These are phyloP conservation scores for Eledone cirrhosa DNA, from an alignment of 2,888 invertebrate species.

Conservation along the genomic window DNA sequence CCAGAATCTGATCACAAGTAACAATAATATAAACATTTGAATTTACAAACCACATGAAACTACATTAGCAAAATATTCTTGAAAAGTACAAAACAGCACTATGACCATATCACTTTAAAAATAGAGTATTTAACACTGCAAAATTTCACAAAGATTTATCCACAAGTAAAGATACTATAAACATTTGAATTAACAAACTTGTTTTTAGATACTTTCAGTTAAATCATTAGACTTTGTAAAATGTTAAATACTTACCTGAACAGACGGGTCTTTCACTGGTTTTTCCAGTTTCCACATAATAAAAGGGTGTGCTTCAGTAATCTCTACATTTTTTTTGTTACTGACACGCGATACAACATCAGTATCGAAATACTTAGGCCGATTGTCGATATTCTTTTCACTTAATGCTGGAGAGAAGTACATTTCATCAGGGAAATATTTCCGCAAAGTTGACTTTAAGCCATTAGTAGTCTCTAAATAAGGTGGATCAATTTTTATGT, in stretches of 20 bases:
- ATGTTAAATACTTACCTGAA: conserved; percentile 47
- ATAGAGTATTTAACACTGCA: too few relatives aligned
- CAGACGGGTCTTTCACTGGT: conserved; percentile 72
- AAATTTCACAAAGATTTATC: too few relatives aligned
- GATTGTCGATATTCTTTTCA: conserved; percentile 24
- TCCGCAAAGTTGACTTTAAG: conserved; percentile 77
- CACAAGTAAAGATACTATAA: too few relatives aligned
- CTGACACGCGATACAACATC: conserved; percentile 37
- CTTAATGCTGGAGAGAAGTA: conserved; percentile 72
- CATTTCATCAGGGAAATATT: conserved; percentile 78
- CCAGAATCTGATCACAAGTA: too few relatives aligned
- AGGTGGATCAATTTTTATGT: conserved; percentile 83
- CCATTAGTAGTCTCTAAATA: conserved; percentile 87
- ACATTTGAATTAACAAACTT: too few relatives aligned
- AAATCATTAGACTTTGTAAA: too few relatives aligned
- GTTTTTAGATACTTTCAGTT: too few relatives aligned
- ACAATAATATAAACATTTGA: too few relatives aligned
- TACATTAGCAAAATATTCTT: too few relatives aligned
- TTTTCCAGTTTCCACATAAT: conserved; percentile 76
- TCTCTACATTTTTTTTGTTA: conserved; percentile 44
- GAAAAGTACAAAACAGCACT: too few relatives aligned
- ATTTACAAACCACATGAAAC: too few relatives aligned
- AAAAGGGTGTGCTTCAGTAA: conserved; percentile 74
- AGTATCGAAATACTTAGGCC: conserved; percentile 34
- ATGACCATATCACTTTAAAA: too few relatives aligned